phyloP scores from a whole-genome alignment of 2,888 invertebrate genomes.

The Meghimatium bilineatum region DNA sequence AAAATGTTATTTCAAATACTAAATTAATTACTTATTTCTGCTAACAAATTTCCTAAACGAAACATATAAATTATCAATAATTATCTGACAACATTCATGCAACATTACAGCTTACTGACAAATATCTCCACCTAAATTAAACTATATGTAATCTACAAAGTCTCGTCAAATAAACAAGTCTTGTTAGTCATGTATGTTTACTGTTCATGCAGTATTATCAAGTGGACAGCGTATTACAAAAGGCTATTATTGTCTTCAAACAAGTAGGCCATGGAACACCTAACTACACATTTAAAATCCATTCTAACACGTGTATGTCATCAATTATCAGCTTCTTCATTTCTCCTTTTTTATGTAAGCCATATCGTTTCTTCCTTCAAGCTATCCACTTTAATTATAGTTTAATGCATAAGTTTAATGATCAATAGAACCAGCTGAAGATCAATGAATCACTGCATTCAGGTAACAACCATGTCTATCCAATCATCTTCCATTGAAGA shows the following conservation, averaged over 20 bases:
- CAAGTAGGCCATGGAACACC: constrained; percentile 1
- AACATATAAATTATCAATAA: too few species aligned
- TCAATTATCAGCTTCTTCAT: too few species aligned
- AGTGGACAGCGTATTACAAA: not conserved
- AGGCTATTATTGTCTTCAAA: not conserved
- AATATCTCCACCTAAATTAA: not conserved
- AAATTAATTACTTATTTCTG: not conserved
- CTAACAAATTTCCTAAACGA: not conserved
- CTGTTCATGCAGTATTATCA: not conserved
- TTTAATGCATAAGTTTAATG: too few species aligned
- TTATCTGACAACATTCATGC: not conserved
- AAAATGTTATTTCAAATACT: not conserved
- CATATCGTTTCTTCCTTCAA: too few species aligned
- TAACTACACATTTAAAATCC: not conserved
- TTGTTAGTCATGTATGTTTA: not conserved
- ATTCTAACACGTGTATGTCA: not conserved
- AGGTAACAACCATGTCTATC: too few species aligned
- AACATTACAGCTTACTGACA: not conserved
- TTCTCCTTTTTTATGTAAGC: too few species aligned
- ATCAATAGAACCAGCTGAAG: too few species aligned
- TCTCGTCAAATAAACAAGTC: not conserved
- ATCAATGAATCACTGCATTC: too few species aligned
- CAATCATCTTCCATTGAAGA: too few species aligned
- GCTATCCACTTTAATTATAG: too few species aligned
- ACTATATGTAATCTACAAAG: not conserved